Percentiles rank a stretch among this genome's conserved stretches.
Evolutionary conservation across 2,888 invertebrate genomes (phyloP).

Genomic region (Anoncus sp.): DNA sequence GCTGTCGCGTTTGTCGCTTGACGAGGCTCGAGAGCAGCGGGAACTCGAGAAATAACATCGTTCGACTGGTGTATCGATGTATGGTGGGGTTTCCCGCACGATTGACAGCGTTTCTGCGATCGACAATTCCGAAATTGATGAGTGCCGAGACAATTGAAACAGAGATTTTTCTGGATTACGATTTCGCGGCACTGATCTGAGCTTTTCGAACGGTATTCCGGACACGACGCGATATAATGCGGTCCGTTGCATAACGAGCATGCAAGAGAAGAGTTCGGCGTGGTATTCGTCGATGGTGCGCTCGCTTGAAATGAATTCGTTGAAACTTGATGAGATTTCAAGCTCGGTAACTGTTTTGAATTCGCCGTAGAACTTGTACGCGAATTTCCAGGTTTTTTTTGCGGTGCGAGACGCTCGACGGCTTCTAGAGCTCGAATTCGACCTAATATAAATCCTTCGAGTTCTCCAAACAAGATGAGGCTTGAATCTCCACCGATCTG

Average conservation of each 20-base stretch:
- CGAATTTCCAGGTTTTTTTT: conserved; percentile 25
- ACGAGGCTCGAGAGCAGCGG: conserved; percentile 8
- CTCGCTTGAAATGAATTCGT: not conserved
- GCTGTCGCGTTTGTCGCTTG: conserved; percentile 16
- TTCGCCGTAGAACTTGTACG: conserved; percentile 4
- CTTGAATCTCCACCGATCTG: conserved; percentile 5
- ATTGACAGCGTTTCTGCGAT: conserved; percentile 32
- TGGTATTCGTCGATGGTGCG: conserved; percentile 2
- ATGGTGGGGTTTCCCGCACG: conserved; percentile 21
- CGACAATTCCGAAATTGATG: conserved; percentile 33
- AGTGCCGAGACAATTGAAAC: conserved; percentile 36
- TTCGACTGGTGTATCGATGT: conserved; percentile 27
- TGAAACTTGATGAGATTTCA: conserved; percentile 13
- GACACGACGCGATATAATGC: conserved; percentile 40
- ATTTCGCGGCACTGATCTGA: conserved; percentile 34
- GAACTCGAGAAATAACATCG: conserved; percentile 5
- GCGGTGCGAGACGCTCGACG: conserved; percentile 21
- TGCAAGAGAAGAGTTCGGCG: not conserved
- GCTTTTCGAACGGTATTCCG: conserved; percentile 30
- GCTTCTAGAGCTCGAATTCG: conserved; percentile 41
- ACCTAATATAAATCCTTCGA: conserved; percentile 26
- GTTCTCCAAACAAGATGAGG: conserved; percentile 15
- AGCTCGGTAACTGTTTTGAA: conserved; percentile 17
- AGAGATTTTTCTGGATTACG: conserved; percentile 30
- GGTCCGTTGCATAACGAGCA: conserved; percentile 20